phyloP scores from a whole-genome alignment of 2,113 vertebrate species.

The Dermatemys mawii region DNA sequence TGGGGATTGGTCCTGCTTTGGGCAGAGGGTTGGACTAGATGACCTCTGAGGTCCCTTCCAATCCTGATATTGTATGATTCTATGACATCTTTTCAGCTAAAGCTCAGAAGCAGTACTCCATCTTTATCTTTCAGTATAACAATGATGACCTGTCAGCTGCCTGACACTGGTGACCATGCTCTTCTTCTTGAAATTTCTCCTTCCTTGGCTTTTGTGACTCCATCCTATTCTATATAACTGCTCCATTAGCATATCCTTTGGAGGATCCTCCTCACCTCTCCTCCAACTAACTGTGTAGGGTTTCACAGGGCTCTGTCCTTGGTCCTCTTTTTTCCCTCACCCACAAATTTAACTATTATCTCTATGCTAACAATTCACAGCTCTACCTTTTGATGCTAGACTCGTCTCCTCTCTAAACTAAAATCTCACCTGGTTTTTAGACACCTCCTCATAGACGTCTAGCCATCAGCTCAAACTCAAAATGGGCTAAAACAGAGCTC shows the following conservation, averaged over 20 bases:
- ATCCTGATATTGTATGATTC: neutral
- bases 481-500: too few relatives aligned
- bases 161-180: neutral
- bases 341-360: neutral
- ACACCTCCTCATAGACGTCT: too few relatives aligned
- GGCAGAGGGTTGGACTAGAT: too few relatives aligned
- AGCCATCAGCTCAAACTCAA: too few relatives aligned
- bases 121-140: neutral
- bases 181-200: neutral
- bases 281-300: neutral
- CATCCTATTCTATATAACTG: fast-evolving
- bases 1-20: too few relatives aligned
- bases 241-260: neutral
- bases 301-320: neutral
- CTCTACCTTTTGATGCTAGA: neutral
- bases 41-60: too few relatives aligned
- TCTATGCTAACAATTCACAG: neutral
- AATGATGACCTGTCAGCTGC: neutral
- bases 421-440: too few relatives aligned
- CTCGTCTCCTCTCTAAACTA: neutral
- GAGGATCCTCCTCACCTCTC: neutral
- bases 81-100: neutral
- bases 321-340: neutral
- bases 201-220: neutral
- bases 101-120: neutral